Conservation (phyloP, 2,797 vertebrate species). For the Microctenopoma stevenorrisi region DNA sequence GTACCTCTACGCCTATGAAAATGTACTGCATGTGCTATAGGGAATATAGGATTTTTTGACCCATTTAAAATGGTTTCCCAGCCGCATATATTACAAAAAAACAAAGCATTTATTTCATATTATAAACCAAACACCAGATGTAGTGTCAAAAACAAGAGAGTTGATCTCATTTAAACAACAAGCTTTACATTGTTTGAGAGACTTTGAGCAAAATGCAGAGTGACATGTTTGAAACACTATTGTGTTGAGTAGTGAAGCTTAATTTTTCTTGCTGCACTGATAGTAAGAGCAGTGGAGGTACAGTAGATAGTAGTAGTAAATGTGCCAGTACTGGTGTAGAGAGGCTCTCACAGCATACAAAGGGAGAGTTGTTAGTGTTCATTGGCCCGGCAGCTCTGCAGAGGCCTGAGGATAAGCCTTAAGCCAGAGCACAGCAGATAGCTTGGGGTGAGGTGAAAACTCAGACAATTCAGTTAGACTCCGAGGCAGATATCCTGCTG, state of each 20-base stretch:
- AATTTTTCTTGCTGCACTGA: slow-evolving; percentile 19
- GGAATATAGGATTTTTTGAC: slow-evolving; percentile 8
- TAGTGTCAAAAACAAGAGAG: slow-evolving; percentile 45
- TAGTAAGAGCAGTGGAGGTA: slow-evolving; percentile 26
- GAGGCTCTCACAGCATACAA: slow-evolving; percentile 64
- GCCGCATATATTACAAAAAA: neutral
- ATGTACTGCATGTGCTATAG: slow-evolving; percentile 20
- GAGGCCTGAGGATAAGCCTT: slow-evolving; percentile 79
- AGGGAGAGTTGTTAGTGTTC: slow-evolving; percentile 74
- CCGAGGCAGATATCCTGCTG: slow-evolving; percentile 72
- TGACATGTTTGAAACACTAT: slow-evolving; percentile 26
- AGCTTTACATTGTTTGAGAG: slow-evolving; percentile 31
- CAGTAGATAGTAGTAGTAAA: slow-evolving; percentile 34
- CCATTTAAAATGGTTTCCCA: neutral
- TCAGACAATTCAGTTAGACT: slow-evolving; percentile 72
- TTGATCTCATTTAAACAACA: slow-evolving; percentile 37
- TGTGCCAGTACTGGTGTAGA: slow-evolving; percentile 22
- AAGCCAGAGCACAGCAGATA: slow-evolving; percentile 74
- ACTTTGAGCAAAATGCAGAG: slow-evolving; percentile 5
- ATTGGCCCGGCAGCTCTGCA: slow-evolving; percentile 69
- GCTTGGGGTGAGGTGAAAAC: slow-evolving; percentile 73
- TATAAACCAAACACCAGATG: slow-evolving; percentile 56
- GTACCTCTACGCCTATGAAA: slow-evolving; percentile 49
- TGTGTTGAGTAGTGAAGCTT: slow-evolving; percentile 6
- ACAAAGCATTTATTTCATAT: slow-evolving; percentile 8